Evolutionary conservation across 2,888 invertebrate genomes (phyloP), one percentile per base, ranked within the genome.

Genomic region (Cyrtodaria siliqua): DNA sequence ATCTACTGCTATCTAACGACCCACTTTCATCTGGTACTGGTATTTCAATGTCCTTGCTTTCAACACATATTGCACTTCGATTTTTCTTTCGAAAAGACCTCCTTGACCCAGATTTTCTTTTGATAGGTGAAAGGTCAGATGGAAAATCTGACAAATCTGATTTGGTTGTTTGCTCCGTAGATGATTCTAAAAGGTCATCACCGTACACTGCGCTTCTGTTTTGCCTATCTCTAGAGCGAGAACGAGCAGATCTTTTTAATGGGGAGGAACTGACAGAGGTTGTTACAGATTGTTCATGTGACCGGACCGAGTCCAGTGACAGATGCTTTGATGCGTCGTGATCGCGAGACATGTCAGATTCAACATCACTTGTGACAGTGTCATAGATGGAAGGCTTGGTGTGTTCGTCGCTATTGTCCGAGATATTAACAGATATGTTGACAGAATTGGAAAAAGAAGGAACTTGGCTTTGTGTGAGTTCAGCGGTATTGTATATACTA

Each of bases 61-160:
- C 56, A 49, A 26, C 29, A 40, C 44, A 53, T n/a, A 52, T 59
- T 23, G 59, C 52, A 6, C 23, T 62, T 38, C 50, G 9, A 23
- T 23, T n/a, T 29, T 49, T 20, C 16, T 16, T 20, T 12, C 40
- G 8, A 18, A 23, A 55, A 44, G 23, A 53, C 26, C 14, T 42
- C 63, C 12, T 26, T 14, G 16, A 44, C 53, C 55, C 26, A 16
- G 16, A n/a, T 53, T 9, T 57, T 27, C 67, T 62, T 67, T 77
- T 80, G 12, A 77, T 80, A 9, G 80, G 80, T 18, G 80, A 80
- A 6, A 80, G 53, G 49, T 80, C 77, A 4, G 50, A 44, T 0
- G 73, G 73, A 55, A 77, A 76, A 44, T 70, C 64, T 14, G 29
- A 42, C 24, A 63, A 42, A n/a, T 44, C 53, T 12, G 55, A 26